Percentiles rank a stretch among this genome's conserved stretches.
These are phyloP conservation scores for Amphimedon queenslandica DNA, from an alignment of 37 sponge, comb jelly and placozoan species.

Conservation along the genomic window DNA sequence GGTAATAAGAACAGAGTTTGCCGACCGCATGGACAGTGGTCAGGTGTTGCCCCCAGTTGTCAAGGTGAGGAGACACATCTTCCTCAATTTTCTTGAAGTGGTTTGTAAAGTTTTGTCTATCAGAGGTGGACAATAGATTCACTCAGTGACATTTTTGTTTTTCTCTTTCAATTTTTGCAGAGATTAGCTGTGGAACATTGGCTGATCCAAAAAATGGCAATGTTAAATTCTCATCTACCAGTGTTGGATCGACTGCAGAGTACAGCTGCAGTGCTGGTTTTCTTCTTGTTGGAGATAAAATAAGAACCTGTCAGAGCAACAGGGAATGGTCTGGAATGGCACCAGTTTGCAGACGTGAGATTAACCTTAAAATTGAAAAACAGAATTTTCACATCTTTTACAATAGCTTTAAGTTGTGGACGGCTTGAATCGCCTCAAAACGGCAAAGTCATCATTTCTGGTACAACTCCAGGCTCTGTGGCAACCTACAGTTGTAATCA, in stretches of 20 bases:
- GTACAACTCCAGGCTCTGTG: slow-evolving; percentile 15
- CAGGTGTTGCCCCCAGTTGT: slow-evolving; percentile 17
- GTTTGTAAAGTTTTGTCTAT: neutral
- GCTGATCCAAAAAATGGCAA: slow-evolving; percentile 19
- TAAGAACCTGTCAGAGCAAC: slow-evolving; percentile 23
- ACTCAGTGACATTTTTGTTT: no score
- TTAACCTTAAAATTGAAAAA: neutral
- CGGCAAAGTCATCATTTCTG: slow-evolving; percentile 26
- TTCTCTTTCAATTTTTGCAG: no score
- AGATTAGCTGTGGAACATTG: slow-evolving; percentile 10
- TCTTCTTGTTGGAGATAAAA: slow-evolving; percentile 11
- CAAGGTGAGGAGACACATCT: slow-evolving; percentile 4
- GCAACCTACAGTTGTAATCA: slow-evolving; percentile 43
- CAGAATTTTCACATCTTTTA: neutral
- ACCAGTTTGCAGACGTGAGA: slow-evolving; percentile 12
- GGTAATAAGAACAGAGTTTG: neutral
- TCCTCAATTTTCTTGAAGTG: neutral
- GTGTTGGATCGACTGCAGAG: slow-evolving; percentile 1
- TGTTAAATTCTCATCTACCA: neutral
- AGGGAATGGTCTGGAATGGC: slow-evolving; percentile 10
- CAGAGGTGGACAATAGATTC: no score
- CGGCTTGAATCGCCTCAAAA: slow-evolving; percentile 4
- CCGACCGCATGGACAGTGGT: neutral
- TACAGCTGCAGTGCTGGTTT: slow-evolving; percentile 46
- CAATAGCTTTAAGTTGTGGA: slow-evolving; percentile 16